phyloP scores from a whole-genome alignment of 2,797 vertebrate genomes.

The Arnoldichthys spilopterus region DNA sequence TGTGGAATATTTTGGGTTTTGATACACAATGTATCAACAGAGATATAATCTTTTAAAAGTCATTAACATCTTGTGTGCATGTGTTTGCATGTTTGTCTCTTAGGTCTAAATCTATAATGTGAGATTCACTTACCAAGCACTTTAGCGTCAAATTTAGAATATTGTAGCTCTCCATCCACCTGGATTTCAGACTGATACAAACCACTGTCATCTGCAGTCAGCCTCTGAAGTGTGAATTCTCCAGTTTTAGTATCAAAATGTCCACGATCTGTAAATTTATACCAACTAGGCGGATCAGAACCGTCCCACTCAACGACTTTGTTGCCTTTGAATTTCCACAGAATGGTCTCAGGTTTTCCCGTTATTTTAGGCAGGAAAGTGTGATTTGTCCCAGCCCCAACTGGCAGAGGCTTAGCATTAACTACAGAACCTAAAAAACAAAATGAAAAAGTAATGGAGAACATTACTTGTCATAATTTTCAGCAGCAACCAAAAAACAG shows the following conservation, averaged over 20 bases:
- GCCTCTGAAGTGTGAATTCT: slow-evolving; percentile 51
- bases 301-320: not conserved
- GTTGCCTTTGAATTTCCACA: slow-evolving; percentile 18
- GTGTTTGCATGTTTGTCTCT: no score
- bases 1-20: no score
- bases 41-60: no score
- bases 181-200: slow-evolving; percentile 54
- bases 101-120: no score
- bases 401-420: not conserved
- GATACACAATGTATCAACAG: no score
- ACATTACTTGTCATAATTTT: no score
- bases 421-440: not conserved
- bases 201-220: slow-evolving; percentile 64
- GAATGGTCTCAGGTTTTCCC: slow-evolving; percentile 35
- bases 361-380: not conserved
- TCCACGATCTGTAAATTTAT: slow-evolving; percentile 36
- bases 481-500: no score
- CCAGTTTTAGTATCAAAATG: slow-evolving; percentile 50
- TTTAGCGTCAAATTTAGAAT: no score
- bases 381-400: not conserved
- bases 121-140: no score
- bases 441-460: not conserved
- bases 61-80: no score
- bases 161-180: rapidly evolving
- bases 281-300: not conserved